These are phyloP conservation scores for Drosophila punjabiensis DNA, from an alignment of 1,140 invertebrate species.

Conservation along the genomic window DNA sequence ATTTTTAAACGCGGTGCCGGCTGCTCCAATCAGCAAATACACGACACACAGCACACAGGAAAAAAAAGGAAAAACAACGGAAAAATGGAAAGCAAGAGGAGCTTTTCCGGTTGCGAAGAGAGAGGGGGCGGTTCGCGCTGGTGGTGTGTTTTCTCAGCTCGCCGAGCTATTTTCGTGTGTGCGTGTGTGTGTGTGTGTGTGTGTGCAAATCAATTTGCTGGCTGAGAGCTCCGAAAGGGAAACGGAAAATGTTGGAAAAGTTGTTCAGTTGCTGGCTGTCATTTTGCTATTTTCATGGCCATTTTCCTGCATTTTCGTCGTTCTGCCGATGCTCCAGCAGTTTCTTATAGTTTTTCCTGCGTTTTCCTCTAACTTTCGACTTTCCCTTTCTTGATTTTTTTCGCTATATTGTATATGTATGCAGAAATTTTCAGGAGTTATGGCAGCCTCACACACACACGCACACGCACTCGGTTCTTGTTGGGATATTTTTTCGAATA, in stretches of 20 bases:
- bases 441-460: constrained; percentile 42
- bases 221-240: constrained; percentile 6
- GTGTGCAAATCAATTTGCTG: constrained; percentile 30
- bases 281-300: constrained; percentile 22
- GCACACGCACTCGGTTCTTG: constrained; percentile 29
- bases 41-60: neutral
- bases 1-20: constrained; percentile 47
- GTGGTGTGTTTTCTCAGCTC: constrained; percentile 25
- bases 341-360: constrained; percentile 5
- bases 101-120: neutral
- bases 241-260: constrained; percentile 7
- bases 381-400: neutral
- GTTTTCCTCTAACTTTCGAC: neutral
- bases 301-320: constrained; percentile 11
- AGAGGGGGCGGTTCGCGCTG: neutral
- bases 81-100: constrained; percentile 1
- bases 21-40: neutral
- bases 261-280: constrained; percentile 33
- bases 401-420: constrained; percentile 6
- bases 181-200: constrained; percentile 18
- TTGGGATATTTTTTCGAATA: constrained; percentile 7
- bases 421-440: constrained; percentile 38
- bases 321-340: neutral
- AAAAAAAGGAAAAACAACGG: neutral
- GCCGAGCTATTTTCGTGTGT: constrained; percentile 17